Evolutionary conservation across 2,113 vertebrate genomes (phyloP).

Genomic region (Mormyrus lacerda): DNA sequence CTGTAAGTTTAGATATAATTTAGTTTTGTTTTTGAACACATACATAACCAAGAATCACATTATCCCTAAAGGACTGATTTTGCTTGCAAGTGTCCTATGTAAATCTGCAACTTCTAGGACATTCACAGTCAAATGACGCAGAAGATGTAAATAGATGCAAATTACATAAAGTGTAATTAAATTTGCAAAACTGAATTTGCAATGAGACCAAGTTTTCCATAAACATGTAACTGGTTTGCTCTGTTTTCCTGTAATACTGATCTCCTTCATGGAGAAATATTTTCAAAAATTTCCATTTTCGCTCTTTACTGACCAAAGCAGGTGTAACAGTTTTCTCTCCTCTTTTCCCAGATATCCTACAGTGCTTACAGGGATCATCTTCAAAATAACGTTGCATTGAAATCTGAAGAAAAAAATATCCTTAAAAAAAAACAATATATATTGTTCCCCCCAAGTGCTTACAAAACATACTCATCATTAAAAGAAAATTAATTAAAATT

Average conservation of each 20-base stretch:
- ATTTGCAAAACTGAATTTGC: slow-evolving; percentile 2
- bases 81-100: slow-evolving; percentile 2
- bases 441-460: neutral
- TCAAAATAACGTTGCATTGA: neutral
- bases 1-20: neutral
- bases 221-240: neutral
- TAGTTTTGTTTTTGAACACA: slow-evolving; percentile 1
- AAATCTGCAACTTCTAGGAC: neutral
- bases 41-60: slow-evolving; percentile 3
- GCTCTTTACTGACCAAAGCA: neutral
- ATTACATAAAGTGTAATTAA: slow-evolving; percentile 8
- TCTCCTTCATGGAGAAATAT: neutral
- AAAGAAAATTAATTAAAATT: too few relatives aligned
- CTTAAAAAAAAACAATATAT: too few relatives aligned
- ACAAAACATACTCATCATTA: neutral
- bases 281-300: neutral
- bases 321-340: neutral
- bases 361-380: neutral
- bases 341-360: neutral
- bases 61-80: neutral
- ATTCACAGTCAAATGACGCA: neutral
- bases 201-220: slow-evolving; percentile 4
- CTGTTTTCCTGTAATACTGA: neutral
- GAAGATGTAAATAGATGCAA: slow-evolving; percentile 4
- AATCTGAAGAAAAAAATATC: neutral